Percentiles rank a stretch among this genome's conserved stretches.
Conservation (phyloP, 2,888 invertebrate species). For the Drepanosiphum platanoidis region DNA sequence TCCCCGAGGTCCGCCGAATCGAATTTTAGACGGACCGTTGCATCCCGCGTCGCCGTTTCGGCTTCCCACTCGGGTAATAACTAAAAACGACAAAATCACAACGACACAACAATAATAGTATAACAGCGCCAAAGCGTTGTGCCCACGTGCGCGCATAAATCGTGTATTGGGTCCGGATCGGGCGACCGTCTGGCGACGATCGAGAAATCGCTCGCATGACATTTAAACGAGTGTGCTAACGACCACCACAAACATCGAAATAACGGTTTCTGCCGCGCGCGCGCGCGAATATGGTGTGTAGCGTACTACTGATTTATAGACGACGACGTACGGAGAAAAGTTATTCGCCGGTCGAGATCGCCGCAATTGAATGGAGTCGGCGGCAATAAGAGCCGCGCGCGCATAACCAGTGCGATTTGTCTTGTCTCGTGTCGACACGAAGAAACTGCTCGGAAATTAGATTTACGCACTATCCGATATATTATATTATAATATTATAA, state of each 20-base stretch:
- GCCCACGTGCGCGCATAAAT: neutral
- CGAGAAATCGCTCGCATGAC: neutral
- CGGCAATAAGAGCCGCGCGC: too few relatives aligned
- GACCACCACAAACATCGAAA: too few relatives aligned
- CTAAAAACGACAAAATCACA: too few relatives aligned
- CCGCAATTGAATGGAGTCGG: neutral
- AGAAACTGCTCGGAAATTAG: neutral
- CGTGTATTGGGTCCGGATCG: neutral
- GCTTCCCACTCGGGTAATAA: too few relatives aligned
- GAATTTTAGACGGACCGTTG: too few relatives aligned
- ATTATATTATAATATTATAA: too few relatives aligned
- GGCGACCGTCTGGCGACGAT: neutral
- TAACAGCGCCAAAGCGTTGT: too few relatives aligned
- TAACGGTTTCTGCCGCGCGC: too few relatives aligned
- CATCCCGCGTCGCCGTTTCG: too few relatives aligned
- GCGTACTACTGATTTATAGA: neutral
- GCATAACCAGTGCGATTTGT: neutral
- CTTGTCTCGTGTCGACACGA: neutral
- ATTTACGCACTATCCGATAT: too few relatives aligned
- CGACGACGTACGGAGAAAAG: neutral
- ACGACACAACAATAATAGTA: neutral
- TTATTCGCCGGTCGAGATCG: too few relatives aligned
- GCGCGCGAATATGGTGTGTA: neutral
- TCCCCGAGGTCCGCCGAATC: too few relatives aligned
- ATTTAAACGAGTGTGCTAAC: neutral